phyloP scores from a whole-genome alignment of 1,140 invertebrate species.

The Penaeus japonicus region DNA sequence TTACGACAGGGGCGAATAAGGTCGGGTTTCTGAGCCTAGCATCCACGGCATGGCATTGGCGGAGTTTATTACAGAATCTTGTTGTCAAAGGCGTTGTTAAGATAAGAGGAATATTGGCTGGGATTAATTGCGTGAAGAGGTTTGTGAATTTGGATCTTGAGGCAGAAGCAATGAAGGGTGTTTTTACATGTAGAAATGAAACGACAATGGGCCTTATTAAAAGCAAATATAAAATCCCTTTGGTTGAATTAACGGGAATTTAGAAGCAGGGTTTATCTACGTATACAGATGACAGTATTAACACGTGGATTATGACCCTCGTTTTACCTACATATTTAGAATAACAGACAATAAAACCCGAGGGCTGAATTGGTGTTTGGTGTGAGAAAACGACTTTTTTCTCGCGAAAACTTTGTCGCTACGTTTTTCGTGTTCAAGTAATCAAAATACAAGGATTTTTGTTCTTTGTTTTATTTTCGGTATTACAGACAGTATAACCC shows the following conservation, averaged over 20 bases:
- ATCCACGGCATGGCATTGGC: slow-evolving; percentile 7
- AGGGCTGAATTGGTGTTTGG: no score
- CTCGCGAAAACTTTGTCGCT: no score
- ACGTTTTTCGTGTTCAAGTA: no score
- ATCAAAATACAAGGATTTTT: no score
- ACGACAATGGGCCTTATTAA: slow-evolving; percentile 14
- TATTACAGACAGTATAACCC: no score
- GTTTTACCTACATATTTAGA: not conserved
- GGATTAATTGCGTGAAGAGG: slow-evolving; percentile 34
- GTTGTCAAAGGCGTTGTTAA: slow-evolving; percentile 45
- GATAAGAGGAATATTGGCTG: slow-evolving; percentile 41
- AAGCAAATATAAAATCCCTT: slow-evolving; percentile 18
- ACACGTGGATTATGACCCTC: not conserved
- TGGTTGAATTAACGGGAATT: slow-evolving; percentile 23
- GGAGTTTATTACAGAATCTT: slow-evolving; percentile 42
- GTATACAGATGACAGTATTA: slow-evolving; percentile 37
- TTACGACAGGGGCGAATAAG: not conserved
- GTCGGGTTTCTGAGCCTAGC: not conserved
- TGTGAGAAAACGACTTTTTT: no score
- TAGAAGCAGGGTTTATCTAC: slow-evolving; percentile 13
- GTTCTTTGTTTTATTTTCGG: no score
- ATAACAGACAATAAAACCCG: not conserved
- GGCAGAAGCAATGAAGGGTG: not conserved
- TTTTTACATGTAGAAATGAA: not conserved
- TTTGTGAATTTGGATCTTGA: not conserved